phyloP scores from a whole-genome alignment of 2,888 invertebrate genomes.

The Himalopsyche tibetana region DNA sequence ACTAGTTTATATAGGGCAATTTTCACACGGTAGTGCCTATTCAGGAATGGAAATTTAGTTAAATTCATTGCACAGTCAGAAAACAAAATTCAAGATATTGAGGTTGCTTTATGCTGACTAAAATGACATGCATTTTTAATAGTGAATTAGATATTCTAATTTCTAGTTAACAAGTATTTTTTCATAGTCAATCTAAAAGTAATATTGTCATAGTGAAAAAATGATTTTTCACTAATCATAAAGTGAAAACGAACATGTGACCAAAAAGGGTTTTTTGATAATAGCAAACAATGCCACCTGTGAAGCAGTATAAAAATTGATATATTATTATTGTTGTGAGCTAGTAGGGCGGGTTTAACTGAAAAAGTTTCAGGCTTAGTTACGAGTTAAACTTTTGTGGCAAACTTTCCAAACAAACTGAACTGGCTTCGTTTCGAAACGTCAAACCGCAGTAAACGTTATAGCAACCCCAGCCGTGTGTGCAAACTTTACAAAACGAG shows the following conservation, averaged over 20 bases:
- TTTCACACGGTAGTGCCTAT: too few species aligned
- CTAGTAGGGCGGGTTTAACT: slow-evolving; percentile 36
- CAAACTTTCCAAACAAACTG: slow-evolving; percentile 24
- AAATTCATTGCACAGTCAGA: too few species aligned
- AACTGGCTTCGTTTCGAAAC: not conserved
- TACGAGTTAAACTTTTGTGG: slow-evolving; percentile 28
- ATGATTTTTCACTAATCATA: too few species aligned
- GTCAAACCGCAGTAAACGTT: slow-evolving; percentile 29
- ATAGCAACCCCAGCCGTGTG: slow-evolving; percentile 4
- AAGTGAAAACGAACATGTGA: not conserved
- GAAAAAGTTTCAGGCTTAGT: slow-evolving; percentile 40
- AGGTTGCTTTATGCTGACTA: too few species aligned
- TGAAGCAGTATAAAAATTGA: not conserved
- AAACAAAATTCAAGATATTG: too few species aligned
- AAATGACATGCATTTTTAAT: too few species aligned
- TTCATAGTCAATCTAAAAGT: too few species aligned
- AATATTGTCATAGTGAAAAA: too few species aligned
- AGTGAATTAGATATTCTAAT: too few species aligned
- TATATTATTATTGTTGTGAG: slow-evolving; percentile 35
- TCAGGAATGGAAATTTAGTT: too few species aligned
- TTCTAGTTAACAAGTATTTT: too few species aligned
- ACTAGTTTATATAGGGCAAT: too few species aligned
- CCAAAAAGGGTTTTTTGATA: not conserved
- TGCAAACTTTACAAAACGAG: slow-evolving; percentile 12
- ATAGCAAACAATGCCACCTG: not conserved